A percentile compares a stretch with the other conserved stretches of the same genome.
Evolutionary conservation across 2,888 invertebrate genomes (phyloP).

Genomic region (Deroplatys truncata): DNA sequence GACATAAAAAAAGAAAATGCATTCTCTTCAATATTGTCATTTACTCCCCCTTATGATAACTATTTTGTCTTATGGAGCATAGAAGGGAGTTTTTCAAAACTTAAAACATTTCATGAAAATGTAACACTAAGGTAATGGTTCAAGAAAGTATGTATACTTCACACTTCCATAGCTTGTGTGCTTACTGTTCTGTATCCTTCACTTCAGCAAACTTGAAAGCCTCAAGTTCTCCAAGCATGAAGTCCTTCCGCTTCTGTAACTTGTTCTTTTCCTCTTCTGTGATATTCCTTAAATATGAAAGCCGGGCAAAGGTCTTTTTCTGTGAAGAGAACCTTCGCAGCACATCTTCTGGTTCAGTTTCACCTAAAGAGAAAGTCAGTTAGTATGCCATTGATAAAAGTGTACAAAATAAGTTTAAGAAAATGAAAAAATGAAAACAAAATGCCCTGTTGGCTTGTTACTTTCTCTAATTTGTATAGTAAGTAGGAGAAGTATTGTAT

Average conservation of each 20-base stretch:
- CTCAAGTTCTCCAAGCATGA: conserved; percentile 64
- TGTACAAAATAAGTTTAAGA: conserved; percentile 4
- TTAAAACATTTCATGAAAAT: no score
- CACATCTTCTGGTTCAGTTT: conserved; percentile 69
- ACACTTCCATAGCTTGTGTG: conserved; percentile 21
- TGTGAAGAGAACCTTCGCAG: conserved; percentile 69
- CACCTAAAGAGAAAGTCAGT: conserved; percentile 48
- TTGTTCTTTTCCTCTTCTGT: conserved; percentile 71
- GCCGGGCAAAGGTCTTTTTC: conserved; percentile 65
- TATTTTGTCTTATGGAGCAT: no score
- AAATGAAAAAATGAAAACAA: background rate
- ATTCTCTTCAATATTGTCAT: no score
- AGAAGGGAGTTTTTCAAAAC: no score
- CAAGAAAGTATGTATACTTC: no score
- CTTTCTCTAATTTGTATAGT: no score
- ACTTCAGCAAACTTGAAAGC: conserved; percentile 74
- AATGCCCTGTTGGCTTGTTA: background rate
- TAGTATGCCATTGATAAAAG: background rate
- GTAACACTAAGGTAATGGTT: no score
- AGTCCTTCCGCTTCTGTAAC: conserved; percentile 63
- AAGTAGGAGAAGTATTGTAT: no score
- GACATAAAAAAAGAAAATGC: no score
- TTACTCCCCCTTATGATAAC: no score
- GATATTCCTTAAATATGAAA: conserved; percentile 64
- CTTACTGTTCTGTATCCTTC: conserved; percentile 75